Base-by-base conservation (phyloP, 2,888 invertebrate species). In the Agonum fuliginosum region DNA sequence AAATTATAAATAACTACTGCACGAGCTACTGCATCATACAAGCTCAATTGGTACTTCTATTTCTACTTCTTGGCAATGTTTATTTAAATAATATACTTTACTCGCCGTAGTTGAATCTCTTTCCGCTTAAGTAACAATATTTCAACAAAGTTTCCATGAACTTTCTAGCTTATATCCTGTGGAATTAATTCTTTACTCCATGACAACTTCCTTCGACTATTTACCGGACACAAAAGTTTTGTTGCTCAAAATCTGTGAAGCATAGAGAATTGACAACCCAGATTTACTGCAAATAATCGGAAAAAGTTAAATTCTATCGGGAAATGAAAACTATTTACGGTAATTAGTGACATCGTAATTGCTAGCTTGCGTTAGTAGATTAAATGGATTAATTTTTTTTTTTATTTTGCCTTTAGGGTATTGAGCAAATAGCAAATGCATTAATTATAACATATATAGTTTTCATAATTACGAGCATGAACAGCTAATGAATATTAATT, bases 171-270 rank as follows among this genome's bases (percentile, higher is more conserved):
- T 54, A 5, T 22, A 54, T 54, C 54, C 54, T 54, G 54, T 24
- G 20, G n/a, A 54, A 54, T 54, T 22, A 54, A 54, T 54, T 20
- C 22, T 54, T 24, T 1, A 54, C 20, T 54, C 22, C 20, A 24
- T 54, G 54, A 22, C 54, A 22, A 22, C 12, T 54, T 54, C 54
- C 54, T 54, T 8, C 24, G 22, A n/a, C 6, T 10, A 22, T n/a
- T 20, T 51, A 51, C 54, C 54, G 54, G 54, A 54, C 54, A 54
- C 24, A 20, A 24, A 12, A 54, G 54, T 54, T 54, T 48, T 54
- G 24, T 54, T 54, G 54, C 24, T 54, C 54, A 54, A 24, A 54
- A 54, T 22, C 54, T 54, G 54, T 54, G 54, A 54, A 54, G 54
- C 54, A 54, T 20, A 54, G 54, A 24, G 22, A 54, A 54, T 54